phyloP scores from a whole-genome alignment of 2,797 vertebrate species.

The Rhinogobio ventralis region DNA sequence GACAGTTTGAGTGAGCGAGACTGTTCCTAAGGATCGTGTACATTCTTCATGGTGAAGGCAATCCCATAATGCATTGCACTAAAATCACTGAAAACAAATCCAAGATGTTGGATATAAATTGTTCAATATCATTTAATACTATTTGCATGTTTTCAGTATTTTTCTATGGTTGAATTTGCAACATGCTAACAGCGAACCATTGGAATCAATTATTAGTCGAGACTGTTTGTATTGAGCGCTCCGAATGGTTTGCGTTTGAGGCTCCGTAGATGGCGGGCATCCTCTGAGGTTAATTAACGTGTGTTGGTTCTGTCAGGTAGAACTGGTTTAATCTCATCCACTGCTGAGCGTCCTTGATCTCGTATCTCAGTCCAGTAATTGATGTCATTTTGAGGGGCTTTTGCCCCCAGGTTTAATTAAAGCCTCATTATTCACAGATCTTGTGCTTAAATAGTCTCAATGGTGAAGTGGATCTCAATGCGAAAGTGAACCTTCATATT shows the following conservation, averaged over 20 bases:
- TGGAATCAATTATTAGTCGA: neutral
- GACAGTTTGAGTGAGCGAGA: neutral
- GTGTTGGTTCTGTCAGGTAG: neutral
- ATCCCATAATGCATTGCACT: slow-evolving; percentile 8
- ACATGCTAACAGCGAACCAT: neutral
- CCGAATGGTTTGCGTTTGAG: neutral
- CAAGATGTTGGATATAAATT: neutral
- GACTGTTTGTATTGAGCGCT: neutral
- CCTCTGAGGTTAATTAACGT: neutral
- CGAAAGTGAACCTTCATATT: neutral
- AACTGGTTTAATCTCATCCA: neutral
- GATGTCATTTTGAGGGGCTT: slow-evolving; percentile 2
- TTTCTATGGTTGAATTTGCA: neutral
- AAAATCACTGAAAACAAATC: neutral
- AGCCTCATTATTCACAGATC: slow-evolving; percentile 11
- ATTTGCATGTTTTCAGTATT: neutral
- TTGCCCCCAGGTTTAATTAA: slow-evolving; percentile 20
- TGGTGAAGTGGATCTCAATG: neutral
- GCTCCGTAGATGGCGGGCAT: no score
- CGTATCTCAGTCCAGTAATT: slow-evolving; percentile 4
- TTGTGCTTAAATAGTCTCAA: neutral
- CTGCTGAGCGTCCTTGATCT: neutral
- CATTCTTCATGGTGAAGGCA: neutral
- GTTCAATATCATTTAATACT: neutral
- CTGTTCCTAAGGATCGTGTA: neutral